phyloP scores from a whole-genome alignment of 2,113 vertebrate species.

The Ageneiosus marmoratus region DNA sequence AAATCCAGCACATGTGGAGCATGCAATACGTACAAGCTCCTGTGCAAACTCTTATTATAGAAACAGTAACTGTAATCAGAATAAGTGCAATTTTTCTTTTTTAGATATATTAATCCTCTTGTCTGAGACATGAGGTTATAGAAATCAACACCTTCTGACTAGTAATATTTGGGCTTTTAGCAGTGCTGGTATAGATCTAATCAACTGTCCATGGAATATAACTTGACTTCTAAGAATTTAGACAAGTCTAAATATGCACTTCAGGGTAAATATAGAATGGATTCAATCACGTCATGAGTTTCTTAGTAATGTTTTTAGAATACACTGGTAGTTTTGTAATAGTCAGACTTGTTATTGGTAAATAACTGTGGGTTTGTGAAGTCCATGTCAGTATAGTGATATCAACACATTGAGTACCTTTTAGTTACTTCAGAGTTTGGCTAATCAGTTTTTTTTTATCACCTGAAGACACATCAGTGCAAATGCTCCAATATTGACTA shows the following conservation, averaged over 20 bases:
- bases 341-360: not conserved
- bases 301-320: not conserved
- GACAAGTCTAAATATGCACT: not conserved
- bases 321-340: not conserved
- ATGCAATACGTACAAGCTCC: not conserved
- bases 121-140: not conserved
- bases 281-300: not conserved
- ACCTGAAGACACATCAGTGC: not conserved
- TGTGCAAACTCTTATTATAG: not conserved
- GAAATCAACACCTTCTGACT: not conserved
- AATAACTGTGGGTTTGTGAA: too few relatives aligned
- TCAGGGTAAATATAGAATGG: not conserved
- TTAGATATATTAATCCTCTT: not conserved
- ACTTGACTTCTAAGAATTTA: not conserved
- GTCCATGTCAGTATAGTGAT: not conserved
- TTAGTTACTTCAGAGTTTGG: not conserved
- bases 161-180: not conserved
- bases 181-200: not conserved
- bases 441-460: constrained; percentile 5
- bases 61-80: not conserved
- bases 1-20: not conserved
- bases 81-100: not conserved
- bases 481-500: not conserved
- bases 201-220: not conserved
- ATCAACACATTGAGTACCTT: not conserved